Base-by-base conservation (phyloP, 30 jellyfish, hydroid and myxozoan genomes). In the Catostylus mosaicus region DNA sequence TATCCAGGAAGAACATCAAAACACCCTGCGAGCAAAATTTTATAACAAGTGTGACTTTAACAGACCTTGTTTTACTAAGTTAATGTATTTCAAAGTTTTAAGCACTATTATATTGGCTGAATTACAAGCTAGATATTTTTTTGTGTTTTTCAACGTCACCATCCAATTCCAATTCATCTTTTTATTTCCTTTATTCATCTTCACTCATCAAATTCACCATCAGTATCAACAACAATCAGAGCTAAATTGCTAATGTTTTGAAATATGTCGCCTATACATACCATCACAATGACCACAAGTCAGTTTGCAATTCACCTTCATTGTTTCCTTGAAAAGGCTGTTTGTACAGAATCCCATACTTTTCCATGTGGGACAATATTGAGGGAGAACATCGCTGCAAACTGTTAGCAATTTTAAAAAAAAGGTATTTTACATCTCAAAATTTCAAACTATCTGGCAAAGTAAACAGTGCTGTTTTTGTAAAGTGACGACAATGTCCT, bases 281-380 rank as follows among this genome's bases (percentile, higher is more conserved):
- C 71, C 71, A 19, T 76, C 77, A 40, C 88, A 76, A 32, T 56
- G 32, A 31, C 68, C 77, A 70, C 92, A 82, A 22, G 81, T 66
- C 7, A 50, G 52, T 45, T 30, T 57, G 78, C 92, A 82, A 77
- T 82, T 82, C 72, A 1, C 20, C 35, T 37, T 38, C 92, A 82
- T 82, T 29, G 30, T 68, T 5, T 20, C 38, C 27, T 23, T 50
- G 73, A 51, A 69, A 0, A 80, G 47, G 26, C 75, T 74, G 46
- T 70, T 47, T 57, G 86, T 68, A 60, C 92, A 82, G 31, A 46
- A 69, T 16, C 92, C 92, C 1, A 35, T n/a, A 1, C 35, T 36
- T 54, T 70, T 82, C 92, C 85, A 82, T 23, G 35, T 14, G 19
- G 80, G 73, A 59, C 92, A 82, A 0, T 46, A 16, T 0, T 40